These are phyloP conservation scores for Dissostichus mawsoni DNA, from an alignment of 2,113 vertebrate genomes.

Conservation along the genomic window DNA sequence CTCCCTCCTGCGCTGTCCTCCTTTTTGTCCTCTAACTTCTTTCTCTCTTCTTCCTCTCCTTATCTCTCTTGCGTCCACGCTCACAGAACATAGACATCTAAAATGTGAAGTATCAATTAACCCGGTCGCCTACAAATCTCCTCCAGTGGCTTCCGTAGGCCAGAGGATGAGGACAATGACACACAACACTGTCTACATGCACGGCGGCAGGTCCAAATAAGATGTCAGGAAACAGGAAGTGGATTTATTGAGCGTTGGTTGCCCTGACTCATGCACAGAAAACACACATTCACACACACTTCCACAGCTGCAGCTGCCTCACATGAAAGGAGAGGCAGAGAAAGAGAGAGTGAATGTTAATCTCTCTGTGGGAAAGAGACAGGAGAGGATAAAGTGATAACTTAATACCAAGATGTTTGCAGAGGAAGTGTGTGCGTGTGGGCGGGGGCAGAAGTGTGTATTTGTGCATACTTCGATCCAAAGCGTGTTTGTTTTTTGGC, in stretches of 20 bases:
- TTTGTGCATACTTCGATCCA: conserved; percentile 28
- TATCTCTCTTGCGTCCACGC: conserved; percentile 42
- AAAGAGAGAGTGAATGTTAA: conserved; percentile 69
- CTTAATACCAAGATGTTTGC: conserved; percentile 78
- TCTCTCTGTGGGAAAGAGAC: conserved; percentile 76
- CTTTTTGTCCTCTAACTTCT: conserved; percentile 28
- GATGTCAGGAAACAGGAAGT: conserved; percentile 79
- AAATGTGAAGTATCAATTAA: conserved; percentile 76
- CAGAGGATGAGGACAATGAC: conserved; percentile 43
- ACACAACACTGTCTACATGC: conserved; percentile 50
- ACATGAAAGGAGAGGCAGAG: conserved; percentile 72
- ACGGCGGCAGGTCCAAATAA: conserved; percentile 63
- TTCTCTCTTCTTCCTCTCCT: conserved; percentile 23
- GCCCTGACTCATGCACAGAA: conserved; percentile 56
- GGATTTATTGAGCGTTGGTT: conserved; percentile 75
- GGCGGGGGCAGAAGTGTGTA: conserved; percentile 32
- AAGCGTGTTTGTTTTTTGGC: conserved; percentile 36
- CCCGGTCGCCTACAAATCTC: conserved; percentile 52
- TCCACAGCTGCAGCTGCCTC: conserved; percentile 79
- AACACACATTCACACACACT: conserved; percentile 38
- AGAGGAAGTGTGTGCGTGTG: conserved; percentile 55
- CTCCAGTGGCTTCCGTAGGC: conserved; percentile 45
- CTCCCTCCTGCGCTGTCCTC: conserved; percentile 56
- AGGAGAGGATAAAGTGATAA: conserved; percentile 76
- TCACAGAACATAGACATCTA: conserved; percentile 49